A percentile compares a stretch with the other conserved stretches of the same genome.
Conservation (phyloP, 2,797 vertebrate genomes). For the Heterohyrax brucei region DNA sequence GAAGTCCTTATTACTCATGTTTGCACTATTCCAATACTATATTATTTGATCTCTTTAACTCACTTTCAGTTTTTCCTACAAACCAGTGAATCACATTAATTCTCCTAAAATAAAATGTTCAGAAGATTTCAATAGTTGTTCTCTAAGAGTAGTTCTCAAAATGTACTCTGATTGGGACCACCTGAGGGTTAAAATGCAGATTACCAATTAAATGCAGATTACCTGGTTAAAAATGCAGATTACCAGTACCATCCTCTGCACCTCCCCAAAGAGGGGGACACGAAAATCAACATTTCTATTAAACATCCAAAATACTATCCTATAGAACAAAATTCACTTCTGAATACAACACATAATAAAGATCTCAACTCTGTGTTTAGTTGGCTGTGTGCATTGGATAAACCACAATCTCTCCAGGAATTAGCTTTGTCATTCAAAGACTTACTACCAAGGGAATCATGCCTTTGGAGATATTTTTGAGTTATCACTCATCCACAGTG, state of each 20-base stretch:
- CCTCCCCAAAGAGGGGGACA: neutral
- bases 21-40: neutral
- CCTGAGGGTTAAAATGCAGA: neutral
- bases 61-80: neutral
- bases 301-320: neutral
- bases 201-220: neutral
- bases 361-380: neutral
- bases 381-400: neutral
- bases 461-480: neutral
- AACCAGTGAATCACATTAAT: neutral
- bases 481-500: neutral
- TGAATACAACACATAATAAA: slow-evolving; percentile 11
- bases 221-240: neutral
- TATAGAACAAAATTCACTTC: neutral
- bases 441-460: neutral
- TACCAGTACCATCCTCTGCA: neutral
- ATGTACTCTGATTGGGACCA: neutral
- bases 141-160: neutral
- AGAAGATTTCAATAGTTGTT: neutral
- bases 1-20: neutral
- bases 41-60: neutral
- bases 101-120: neutral
- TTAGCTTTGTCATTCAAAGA: neutral
- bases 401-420: neutral
- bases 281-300: neutral